Conservation (phyloP, 2,113 vertebrate species). For the Microcebus griseorufus region DNA sequence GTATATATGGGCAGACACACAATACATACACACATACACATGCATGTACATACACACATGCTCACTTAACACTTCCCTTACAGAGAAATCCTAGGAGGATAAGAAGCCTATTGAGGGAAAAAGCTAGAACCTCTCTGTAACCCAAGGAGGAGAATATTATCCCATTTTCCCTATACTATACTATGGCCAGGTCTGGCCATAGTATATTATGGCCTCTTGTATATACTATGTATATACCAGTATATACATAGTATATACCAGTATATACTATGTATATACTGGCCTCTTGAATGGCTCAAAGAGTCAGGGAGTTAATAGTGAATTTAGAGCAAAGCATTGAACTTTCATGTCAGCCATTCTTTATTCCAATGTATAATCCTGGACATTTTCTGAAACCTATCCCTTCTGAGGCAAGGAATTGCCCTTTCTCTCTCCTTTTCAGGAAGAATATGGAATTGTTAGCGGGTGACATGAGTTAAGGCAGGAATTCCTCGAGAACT, state of each 20-base stretch:
- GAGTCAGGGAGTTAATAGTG: not conserved
- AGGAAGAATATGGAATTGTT: constrained; percentile 64
- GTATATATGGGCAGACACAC: not conserved
- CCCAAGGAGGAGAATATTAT: not conserved
- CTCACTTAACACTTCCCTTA: not conserved
- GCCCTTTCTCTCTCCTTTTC: not conserved
- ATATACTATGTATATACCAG: not conserved
- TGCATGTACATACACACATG: not conserved
- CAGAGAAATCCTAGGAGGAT: not conserved
- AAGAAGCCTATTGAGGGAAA: not conserved
- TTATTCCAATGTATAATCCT: not conserved
- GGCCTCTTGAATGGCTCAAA: not conserved
- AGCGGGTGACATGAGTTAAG: constrained; percentile 65
- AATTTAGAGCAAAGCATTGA: not conserved
- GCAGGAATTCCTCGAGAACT: constrained; percentile 6
- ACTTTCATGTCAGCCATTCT: not conserved
- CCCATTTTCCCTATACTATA: not conserved
- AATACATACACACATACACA: not conserved
- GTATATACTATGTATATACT: not conserved
- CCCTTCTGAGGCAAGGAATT: not conserved
- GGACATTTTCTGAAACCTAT: not conserved
- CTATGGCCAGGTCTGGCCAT: not conserved
- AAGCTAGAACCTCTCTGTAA: not conserved
- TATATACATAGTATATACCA: too few relatives aligned
- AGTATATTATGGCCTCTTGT: too few relatives aligned